Evolutionary conservation across 2,797 vertebrate species (phyloP), one percentile per base, ranked within the genome.

Genomic region (Zalophus californianus): DNA sequence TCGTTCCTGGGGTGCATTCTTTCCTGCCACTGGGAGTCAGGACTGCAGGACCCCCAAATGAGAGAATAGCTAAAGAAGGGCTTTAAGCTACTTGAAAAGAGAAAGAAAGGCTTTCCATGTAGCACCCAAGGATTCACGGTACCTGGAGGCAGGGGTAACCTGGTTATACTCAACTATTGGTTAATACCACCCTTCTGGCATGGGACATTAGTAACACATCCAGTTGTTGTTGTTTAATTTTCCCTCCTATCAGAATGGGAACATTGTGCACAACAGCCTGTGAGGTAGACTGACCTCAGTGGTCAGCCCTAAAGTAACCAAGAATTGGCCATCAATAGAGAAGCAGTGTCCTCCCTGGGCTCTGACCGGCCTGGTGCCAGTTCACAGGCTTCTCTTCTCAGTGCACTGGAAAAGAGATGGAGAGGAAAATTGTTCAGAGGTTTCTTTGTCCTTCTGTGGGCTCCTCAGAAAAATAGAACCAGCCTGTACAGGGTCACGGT

Each of bases 41-140:
- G 70, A 41, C 91, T 58, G 23, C 5, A 6, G 87, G 52, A 44
- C 41, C 87, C 35, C 35, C 27, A 25, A 12, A 25, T 35, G 66
- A 94, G 72, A 58, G 2, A 21, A 80, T 18, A 41, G 38, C 60
- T 41, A 25, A 48, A 38, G 73, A 84, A 79, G 78, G 91, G 29
- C 79, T 64, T 41, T 50, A 25, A 32, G 14, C 56, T 20, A 2
- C 44, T 32, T 32, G 25, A 35, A 41, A 35, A 72, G 41, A 91
- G 64, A 94, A 64, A 54, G 38, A 44, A 58, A 62, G 38, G 20
- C 58, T 79, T 70, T 21, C 5, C 54, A 18, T 7, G 18, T 9
- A 38, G 20, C 1, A 0, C 92, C 73, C 10, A 1, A 12, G 21
- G 54, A 44, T 35, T 20, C 12, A 1, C 10, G 0, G 41, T 14